These are phyloP conservation scores for Herpailurus yagouaroundi DNA, from an alignment of 2,113 vertebrate genomes.

Conservation along the genomic window DNA sequence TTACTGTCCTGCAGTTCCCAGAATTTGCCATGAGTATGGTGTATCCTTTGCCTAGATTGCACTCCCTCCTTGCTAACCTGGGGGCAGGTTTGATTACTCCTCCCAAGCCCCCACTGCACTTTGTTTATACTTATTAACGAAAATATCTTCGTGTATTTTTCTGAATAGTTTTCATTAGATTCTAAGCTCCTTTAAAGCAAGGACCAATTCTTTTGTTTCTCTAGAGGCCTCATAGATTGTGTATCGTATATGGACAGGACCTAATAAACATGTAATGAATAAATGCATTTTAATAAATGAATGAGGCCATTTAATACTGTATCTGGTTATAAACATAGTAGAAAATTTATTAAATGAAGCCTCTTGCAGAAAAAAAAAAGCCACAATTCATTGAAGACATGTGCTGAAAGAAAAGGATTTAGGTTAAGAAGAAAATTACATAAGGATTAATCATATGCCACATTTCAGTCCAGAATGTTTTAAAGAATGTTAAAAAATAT, in stretches of 20 bases:
- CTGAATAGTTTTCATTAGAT: not conserved
- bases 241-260: not conserved
- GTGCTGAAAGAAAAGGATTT: not conserved
- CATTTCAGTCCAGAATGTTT: not conserved
- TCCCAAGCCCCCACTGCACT: not conserved
- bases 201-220: not conserved
- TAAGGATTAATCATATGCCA: not conserved
- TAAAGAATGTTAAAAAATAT: not conserved
- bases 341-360: not conserved
- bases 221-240: not conserved
- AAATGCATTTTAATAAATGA: constrained; percentile 30
- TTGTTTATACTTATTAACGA: not conserved
- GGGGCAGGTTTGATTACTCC: not conserved
- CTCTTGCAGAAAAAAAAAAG: not conserved
- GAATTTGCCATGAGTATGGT: not conserved
- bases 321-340: not conserved
- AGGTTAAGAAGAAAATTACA: not conserved
- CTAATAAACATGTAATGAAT: not conserved
- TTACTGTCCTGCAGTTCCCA: not conserved
- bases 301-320: not conserved
- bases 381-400: not conserved
- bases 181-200: not conserved
- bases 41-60: not conserved
- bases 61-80: not conserved
- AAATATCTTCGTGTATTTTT: not conserved